Base-by-base conservation (phyloP, 1,140 invertebrate species). In the Pseudomyrmex pallidus region DNA sequence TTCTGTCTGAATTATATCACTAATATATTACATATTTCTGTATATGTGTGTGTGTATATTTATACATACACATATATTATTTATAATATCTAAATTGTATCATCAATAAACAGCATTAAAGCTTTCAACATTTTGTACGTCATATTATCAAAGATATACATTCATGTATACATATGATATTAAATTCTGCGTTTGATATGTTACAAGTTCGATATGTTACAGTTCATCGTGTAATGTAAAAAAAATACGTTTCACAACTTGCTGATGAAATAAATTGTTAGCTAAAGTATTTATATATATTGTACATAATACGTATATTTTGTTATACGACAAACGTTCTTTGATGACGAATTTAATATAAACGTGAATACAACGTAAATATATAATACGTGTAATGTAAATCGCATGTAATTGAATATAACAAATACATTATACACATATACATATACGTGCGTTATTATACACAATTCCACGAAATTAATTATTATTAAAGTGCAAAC, bases 1-100 rank as follows among this genome's bases (percentile, higher is more conserved):
- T 22, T 67, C 76, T 17, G 46, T 17, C 13, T 15, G 17, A 74
- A 57, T 86, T 84, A 35, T 35, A 74, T 80, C 74, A 74, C 20
- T 17, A 12, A 12, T 35, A 35, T 35, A 35, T 25, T 35, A 12
- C 5, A 35, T 35, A 35, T 35, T 35, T 59, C 4, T 78, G 12
- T 52, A 13, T 52, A 13, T 52, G 12, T 52, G 25, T 7, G 10
- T 20, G 7, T 25, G 9, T 12, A 15, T 10, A 0, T 44, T 2
- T 50, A 13, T 13, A 13, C 2, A 13, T 13, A 5, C 35, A 35
- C 5, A 35, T 35, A 35, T 7, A 35, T 54, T 25, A 44, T 46
- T 59, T 5, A n/a, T 59, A 72, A 80, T 35, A 35, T 20, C 1
- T 59, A 59, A 59, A 59, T 78, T 70, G 35, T 35, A 70, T 15